Evolutionary conservation across 2,113 vertebrate genomes (phyloP).

Genomic region (Cricetomys ansorgei): DNA sequence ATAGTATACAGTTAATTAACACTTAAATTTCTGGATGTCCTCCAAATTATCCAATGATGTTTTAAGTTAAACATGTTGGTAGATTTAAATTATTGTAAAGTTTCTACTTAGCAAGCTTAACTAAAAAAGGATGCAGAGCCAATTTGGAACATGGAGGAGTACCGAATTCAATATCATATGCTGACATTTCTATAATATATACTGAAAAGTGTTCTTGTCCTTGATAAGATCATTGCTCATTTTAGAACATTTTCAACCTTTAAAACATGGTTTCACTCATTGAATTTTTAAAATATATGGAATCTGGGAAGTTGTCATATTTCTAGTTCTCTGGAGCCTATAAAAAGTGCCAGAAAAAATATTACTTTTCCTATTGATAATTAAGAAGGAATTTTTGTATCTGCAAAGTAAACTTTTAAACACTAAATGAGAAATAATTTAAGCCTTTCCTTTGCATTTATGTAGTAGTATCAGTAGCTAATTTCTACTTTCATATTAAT

Average conservation of each 20-base stretch:
- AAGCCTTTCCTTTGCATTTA: neutral
- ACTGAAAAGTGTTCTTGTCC: neutral
- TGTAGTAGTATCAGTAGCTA: neutral
- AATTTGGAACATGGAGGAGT: neutral
- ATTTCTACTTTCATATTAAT: constrained; percentile 39
- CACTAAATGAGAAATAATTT: constrained; percentile 18
- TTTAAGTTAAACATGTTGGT: neutral
- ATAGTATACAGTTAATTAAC: neutral
- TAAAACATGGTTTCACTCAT: neutral
- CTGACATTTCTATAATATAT: neutral
- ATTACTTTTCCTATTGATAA: neutral
- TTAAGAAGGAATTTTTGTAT: neutral
- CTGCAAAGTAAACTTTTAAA: neutral
- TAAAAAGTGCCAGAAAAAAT: neutral
- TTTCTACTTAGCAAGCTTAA: neutral
- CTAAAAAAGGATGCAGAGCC: neutral
- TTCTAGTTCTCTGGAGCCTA: neutral
- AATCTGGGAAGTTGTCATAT: neutral
- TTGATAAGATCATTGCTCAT: neutral
- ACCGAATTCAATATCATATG: neutral
- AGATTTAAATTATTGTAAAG: neutral
- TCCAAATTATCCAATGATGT: neutral
- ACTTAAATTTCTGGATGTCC: neutral
- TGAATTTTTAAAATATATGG: neutral
- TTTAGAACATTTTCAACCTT: neutral